These are phyloP conservation scores for Ceratoteleas bidentatus DNA, from an alignment of 1,140 invertebrate species.

Conservation along the genomic window DNA sequence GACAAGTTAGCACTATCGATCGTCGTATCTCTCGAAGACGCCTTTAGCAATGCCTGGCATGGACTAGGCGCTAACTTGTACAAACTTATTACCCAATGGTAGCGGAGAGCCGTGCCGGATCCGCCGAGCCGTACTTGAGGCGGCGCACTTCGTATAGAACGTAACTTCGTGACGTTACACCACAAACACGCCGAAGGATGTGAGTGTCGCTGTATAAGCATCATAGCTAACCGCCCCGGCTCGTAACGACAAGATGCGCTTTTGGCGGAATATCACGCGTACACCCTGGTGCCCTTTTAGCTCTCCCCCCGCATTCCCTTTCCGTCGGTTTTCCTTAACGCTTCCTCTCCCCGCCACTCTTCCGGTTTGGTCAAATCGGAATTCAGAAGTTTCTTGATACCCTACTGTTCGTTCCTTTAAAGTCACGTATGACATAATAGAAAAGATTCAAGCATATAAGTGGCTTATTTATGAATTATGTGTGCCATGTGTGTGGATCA, in stretches of 20 bases:
- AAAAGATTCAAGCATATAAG: slow-evolving; percentile 22
- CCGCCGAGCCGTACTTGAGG: slow-evolving; percentile 63
- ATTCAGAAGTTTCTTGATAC: slow-evolving; percentile 14
- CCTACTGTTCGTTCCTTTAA: slow-evolving; percentile 5
- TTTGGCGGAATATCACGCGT: slow-evolving; percentile 74
- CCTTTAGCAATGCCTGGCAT: slow-evolving; percentile 66
- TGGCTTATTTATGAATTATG: slow-evolving; percentile 22
- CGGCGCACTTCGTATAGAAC: slow-evolving; percentile 67
- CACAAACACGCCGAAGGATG: slow-evolving; percentile 76
- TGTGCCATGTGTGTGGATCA: too few relatives aligned
- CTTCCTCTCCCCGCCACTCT: slow-evolving; percentile 1
- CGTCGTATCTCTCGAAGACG: slow-evolving; percentile 59
- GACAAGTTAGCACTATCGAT: slow-evolving; percentile 64
- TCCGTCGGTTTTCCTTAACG: too few relatives aligned
- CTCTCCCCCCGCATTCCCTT: too few relatives aligned
- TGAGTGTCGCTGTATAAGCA: slow-evolving; percentile 74
- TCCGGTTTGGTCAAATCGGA: slow-evolving; percentile 44
- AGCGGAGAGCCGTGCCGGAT: slow-evolving; percentile 53
- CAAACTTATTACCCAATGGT: slow-evolving; percentile 72
- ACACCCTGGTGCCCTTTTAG: too few relatives aligned
- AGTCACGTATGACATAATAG: background rate
- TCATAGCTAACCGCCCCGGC: slow-evolving; percentile 74
- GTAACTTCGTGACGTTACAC: slow-evolving; percentile 78
- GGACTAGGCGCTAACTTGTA: slow-evolving; percentile 70
- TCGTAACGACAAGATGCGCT: slow-evolving; percentile 77